Percentiles rank a stretch among this genome's conserved stretches.
Evolutionary conservation across 1,140 invertebrate genomes (phyloP).

Genomic region (Condylostylus longicornis): DNA sequence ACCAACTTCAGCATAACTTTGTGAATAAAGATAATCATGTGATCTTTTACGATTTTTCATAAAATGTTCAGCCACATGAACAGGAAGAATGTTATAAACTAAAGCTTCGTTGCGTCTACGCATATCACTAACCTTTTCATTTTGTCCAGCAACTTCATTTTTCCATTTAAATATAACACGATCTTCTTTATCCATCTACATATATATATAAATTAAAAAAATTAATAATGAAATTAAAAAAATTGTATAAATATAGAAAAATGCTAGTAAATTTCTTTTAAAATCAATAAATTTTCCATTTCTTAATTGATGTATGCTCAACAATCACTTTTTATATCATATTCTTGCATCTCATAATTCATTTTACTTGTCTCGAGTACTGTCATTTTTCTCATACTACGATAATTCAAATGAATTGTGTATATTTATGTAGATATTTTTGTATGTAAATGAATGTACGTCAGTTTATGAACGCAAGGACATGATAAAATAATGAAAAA

Average conservation of each 20-base stretch:
- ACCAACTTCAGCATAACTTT: constrained; percentile 83
- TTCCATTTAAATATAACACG: constrained; percentile 60
- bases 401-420: no score
- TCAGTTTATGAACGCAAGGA: no score
- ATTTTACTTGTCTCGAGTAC: no score
- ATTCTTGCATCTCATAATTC: no score
- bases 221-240: not conserved
- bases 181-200: constrained; percentile 60
- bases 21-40: constrained; percentile 81
- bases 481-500: no score
- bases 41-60: constrained; percentile 62
- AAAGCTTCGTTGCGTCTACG: constrained; percentile 76
- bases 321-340: no score
- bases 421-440: no score
- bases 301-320: no score
- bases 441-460: no score
- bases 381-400: no score
- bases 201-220: constrained; percentile 1
- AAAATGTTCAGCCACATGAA: constrained; percentile 82
- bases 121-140: constrained; percentile 72
- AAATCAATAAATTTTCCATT: no score
- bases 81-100: constrained; percentile 73
- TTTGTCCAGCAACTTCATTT: constrained; percentile 56
- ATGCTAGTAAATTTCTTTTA: no score
- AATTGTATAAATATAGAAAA: not conserved